Conservation (phyloP, 2,797 vertebrate genomes). For the Cuculus canorus region DNA sequence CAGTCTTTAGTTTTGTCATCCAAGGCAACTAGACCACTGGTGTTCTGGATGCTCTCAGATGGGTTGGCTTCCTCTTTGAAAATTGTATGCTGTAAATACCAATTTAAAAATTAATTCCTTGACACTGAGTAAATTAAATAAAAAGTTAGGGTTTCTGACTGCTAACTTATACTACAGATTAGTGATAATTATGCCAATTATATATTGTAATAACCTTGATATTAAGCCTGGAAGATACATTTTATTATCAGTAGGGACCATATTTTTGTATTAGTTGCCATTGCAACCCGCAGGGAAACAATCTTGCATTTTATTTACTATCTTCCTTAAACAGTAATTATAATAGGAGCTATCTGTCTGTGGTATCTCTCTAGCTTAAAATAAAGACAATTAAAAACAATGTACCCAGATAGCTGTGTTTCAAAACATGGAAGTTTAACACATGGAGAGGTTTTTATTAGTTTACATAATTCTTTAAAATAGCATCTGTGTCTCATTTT, state of each 20-base stretch:
- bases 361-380: conserved; percentile 9
- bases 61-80: neutral
- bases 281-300: neutral
- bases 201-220: neutral
- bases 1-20: neutral
- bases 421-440: neutral
- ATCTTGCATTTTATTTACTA: neutral
- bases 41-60: neutral
- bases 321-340: neutral
- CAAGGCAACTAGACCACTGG: neutral
- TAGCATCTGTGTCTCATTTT: neutral
- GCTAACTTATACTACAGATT: neutral
- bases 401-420: neutral
- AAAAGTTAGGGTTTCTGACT: neutral
- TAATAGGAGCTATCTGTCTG: neutral
- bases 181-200: neutral
- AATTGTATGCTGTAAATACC: neutral
- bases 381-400: neutral
- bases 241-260: neutral
- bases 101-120: neutral
- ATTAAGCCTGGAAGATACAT: neutral
- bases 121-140: neutral
- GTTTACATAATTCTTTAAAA: neutral
- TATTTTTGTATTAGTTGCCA: neutral
- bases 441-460: neutral